These are phyloP conservation scores for Liposcelis brunnea DNA, from an alignment of 2,888 invertebrate species.

Conservation along the genomic window DNA sequence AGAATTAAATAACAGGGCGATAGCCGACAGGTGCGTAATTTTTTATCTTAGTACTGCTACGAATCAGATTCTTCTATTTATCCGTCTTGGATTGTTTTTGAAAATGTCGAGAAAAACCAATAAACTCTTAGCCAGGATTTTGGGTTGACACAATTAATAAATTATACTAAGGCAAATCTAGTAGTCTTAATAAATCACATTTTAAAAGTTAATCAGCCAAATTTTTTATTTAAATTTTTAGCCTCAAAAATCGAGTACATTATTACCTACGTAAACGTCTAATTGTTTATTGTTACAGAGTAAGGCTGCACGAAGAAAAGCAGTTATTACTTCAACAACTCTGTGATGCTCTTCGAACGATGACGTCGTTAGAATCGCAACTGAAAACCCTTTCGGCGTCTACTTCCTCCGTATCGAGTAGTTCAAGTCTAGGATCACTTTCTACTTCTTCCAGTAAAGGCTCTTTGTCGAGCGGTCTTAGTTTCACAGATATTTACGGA, in stretches of 20 bases:
- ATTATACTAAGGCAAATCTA: too few relatives aligned
- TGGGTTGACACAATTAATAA: too few relatives aligned
- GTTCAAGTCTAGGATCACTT: slow-evolving; percentile 80
- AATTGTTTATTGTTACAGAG: slow-evolving; percentile 23
- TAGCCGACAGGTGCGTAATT: slow-evolving; percentile 52
- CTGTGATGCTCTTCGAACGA: slow-evolving; percentile 70
- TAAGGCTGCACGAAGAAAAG: slow-evolving; percentile 83
- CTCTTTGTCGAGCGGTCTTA: slow-evolving; percentile 67
- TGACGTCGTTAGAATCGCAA: slow-evolving; percentile 82
- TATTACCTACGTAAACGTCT: neutral
- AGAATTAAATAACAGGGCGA: slow-evolving; percentile 82
- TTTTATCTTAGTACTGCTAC: too few relatives aligned
- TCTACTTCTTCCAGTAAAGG: slow-evolving; percentile 88
- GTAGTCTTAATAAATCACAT: too few relatives aligned
- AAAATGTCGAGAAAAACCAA: too few relatives aligned
- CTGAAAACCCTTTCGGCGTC: slow-evolving; percentile 85
- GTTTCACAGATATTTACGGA: slow-evolving; percentile 89
- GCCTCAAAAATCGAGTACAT: neutral
- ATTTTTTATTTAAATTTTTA: neutral
- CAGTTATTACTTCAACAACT: slow-evolving; percentile 71
- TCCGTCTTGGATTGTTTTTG: too few relatives aligned
- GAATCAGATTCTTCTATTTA: too few relatives aligned
- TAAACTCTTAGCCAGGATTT: too few relatives aligned
- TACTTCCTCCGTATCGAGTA: slow-evolving; percentile 83
- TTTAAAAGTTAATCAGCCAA: too few relatives aligned